Base-by-base conservation (phyloP, 2,888 invertebrate species). In the Parnassius orleans region DNA sequence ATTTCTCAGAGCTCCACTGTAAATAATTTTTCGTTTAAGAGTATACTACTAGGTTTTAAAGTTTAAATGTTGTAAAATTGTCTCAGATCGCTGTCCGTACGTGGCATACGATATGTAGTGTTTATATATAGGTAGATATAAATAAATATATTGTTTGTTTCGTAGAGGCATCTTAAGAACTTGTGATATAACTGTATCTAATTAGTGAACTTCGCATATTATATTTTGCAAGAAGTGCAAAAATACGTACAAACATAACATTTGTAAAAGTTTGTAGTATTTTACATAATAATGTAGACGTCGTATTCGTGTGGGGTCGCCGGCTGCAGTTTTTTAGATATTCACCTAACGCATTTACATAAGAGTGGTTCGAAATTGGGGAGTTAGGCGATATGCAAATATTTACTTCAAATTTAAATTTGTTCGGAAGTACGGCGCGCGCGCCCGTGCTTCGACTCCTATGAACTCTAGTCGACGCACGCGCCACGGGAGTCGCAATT, bases 311-410 rank as follows among this genome's bases (percentile, higher is more conserved):
- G 87, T 86, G 87, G 86, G 86, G 86, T 84, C 86, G 79, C 78
- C 86, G 85, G 85, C 81, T 85, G 89, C 83, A 84, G 82, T 85
- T 86, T 80, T 79, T 62, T 53, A 57, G 41, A 84, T 83, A 83
- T 85, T 84, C 86, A 81, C 73, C 72, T 71, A 70, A 71, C 72
- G 72, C 74, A 90, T 91, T 90, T 86, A 88, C 89, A 90, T 91
- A 83, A 84, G 81, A 90, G 81, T 82, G 79, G 79, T 75, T 74
- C 74, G 70, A 76, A 79, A 83, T 88, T 86, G 82, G 87, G 87
- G 87, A 81, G 87, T 87, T 86, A 86, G 85, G 84, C 86, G 90
- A 90, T 91, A 91, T 91, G 90, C 90, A 91, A 91, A 90, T 90
- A 90, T 90, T 88, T 89, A 79, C 80, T 85, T 83, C 73, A 83